A percentile compares a stretch with the other conserved stretches of the same genome.
phyloP scores from a whole-genome alignment of 2,113 vertebrate genomes.

The Romanogobio albipinnatus region DNA sequence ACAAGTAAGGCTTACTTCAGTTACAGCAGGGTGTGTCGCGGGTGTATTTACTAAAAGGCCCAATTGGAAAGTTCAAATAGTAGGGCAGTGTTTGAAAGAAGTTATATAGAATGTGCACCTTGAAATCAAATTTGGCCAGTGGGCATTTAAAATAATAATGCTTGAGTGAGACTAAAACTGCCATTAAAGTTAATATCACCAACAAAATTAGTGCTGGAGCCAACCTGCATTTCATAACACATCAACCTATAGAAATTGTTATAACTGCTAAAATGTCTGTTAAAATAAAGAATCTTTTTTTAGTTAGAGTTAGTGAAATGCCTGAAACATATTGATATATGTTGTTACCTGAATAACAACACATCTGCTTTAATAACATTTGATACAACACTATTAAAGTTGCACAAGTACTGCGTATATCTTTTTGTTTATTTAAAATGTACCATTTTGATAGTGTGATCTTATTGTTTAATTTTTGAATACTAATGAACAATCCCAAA shows the following conservation, averaged over 20 bases:
- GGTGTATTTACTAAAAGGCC: conserved; percentile 31
- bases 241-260: background rate
- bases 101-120: conserved; percentile 63
- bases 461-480: too few species aligned
- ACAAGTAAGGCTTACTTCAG: conserved; percentile 41
- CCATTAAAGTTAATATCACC: background rate
- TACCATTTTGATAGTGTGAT: too few species aligned
- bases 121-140: conserved; percentile 80
- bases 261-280: background rate
- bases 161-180: conserved; percentile 39
- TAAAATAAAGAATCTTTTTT: background rate
- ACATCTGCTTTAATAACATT: too few species aligned
- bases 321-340: too few species aligned
- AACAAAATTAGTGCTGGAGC: conserved; percentile 31
- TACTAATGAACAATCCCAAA: too few species aligned
- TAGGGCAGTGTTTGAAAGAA: conserved; percentile 44
- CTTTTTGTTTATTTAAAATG: too few species aligned
- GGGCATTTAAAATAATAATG: conserved; percentile 53
- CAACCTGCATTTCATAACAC: background rate
- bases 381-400: too few species aligned
- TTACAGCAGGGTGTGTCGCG: conserved; percentile 5
- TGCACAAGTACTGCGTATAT: too few species aligned
- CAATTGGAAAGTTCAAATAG: conserved; percentile 53
- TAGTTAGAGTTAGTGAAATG: too few species aligned
- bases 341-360: too few species aligned